phyloP scores from a whole-genome alignment of 2,888 invertebrate species.

The Drosophila nr. perissopoda region DNA sequence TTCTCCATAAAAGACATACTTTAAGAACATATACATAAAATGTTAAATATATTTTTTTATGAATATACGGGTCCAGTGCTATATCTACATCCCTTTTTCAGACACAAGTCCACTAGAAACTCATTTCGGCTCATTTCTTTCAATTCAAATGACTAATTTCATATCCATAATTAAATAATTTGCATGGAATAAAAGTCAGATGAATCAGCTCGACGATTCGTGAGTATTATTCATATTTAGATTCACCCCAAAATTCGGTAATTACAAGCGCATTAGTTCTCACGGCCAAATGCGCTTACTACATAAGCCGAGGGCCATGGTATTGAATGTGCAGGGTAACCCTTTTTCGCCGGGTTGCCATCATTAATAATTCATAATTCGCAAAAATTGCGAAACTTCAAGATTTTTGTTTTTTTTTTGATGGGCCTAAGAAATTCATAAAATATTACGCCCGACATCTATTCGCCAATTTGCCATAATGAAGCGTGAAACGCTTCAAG shows the following conservation, averaged over 20 bases:
- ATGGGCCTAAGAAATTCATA: slow-evolving; percentile 55
- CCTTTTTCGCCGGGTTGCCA: slow-evolving; percentile 41
- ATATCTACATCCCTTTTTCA: background rate
- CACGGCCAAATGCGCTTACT: slow-evolving; percentile 72
- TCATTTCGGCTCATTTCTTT: slow-evolving; percentile 26
- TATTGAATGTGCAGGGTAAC: slow-evolving; percentile 21
- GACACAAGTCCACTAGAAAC: slow-evolving; percentile 15
- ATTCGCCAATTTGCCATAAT: slow-evolving; percentile 67
- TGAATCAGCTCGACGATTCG: slow-evolving; percentile 21
- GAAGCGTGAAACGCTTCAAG: slow-evolving; percentile 70
- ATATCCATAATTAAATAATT: slow-evolving; percentile 73
- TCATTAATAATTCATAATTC: slow-evolving; percentile 79
- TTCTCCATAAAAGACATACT: background rate
- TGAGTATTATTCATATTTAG: slow-evolving; percentile 25
- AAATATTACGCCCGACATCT: slow-evolving; percentile 50
- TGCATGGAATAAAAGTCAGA: slow-evolving; percentile 56
- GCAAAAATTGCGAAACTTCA: slow-evolving; percentile 48
- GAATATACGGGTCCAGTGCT: background rate
- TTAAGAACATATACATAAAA: background rate
- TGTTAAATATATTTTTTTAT: background rate
- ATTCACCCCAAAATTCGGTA: slow-evolving; percentile 46
- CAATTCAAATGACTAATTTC: slow-evolving; percentile 51
- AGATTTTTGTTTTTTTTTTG: slow-evolving; percentile 7
- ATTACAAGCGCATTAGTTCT: slow-evolving; percentile 77
- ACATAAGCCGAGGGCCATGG: slow-evolving; percentile 6